Base-by-base conservation (phyloP, 2,888 invertebrate species). In the Hydriomena furcata region DNA sequence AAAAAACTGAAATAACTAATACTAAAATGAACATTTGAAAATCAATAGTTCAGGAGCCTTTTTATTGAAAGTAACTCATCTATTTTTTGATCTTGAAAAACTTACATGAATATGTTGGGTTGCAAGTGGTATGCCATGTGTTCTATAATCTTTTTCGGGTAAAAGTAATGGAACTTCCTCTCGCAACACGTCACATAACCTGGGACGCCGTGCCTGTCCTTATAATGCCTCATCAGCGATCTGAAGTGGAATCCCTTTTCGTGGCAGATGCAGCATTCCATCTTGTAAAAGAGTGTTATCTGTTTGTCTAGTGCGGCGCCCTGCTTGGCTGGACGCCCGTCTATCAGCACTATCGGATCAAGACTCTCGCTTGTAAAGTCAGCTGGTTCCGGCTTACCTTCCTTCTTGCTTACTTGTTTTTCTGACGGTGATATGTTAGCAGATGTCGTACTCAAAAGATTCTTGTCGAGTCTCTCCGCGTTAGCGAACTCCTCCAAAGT, bases 191-290 rank as follows among this genome's bases (percentile, higher is more conserved):
- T 78, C 1, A 90, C 85, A 52, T 90, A 90, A 32, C 90, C 90
- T 0, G 90, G 90, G 5, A 90, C 90, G 0, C 90, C 90, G 50
- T 90, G 90, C 45, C 88, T 73, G 1, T 90, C 89, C 62, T 87
- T 90, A 64, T 90, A 90, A 64, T 90, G 90, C 61, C 79, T 82
- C 88, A 90, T 88, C 10, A 90, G 70, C 3, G 88, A 84, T 48
- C 84, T 80, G 55, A 85, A 90, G 62, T 89, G 73, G 58, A 90
- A 89, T 8, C 82, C 86, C 34, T 71, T 75, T 50, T 83, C 82
- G 65, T 88, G 89, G 55, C 90, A 90, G 59, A 90, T 89, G 51
- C 84, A 84, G 57, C 90, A 90, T 69, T 90, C 89, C 90, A 90
- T 90, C 68, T 86, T 85, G 61, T 90, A 90, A 60, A 90, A 90